A percentile compares a stretch with the other conserved stretches of the same genome.
Conservation (phyloP, 2,888 invertebrate species). For the Scelioninae gen. 2 region DNA sequence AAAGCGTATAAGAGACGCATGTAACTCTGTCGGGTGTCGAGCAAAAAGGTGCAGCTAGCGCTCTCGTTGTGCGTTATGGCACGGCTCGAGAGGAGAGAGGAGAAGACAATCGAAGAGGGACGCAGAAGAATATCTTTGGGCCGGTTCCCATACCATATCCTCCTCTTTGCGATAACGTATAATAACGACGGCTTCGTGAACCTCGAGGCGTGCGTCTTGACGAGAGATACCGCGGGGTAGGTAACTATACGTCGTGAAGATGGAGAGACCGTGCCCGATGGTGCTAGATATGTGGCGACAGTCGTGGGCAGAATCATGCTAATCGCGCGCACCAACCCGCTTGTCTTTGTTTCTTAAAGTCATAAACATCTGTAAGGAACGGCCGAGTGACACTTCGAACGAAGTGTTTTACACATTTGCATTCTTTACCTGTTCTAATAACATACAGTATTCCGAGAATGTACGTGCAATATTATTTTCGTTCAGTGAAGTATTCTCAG, state of each 20-base stretch:
- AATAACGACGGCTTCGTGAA: slow-evolving; percentile 73
- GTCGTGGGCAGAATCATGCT: slow-evolving; percentile 47
- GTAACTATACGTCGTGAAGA: slow-evolving; percentile 56
- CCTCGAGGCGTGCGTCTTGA: slow-evolving; percentile 72
- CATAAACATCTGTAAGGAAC: slow-evolving; percentile 17
- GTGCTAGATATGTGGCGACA: slow-evolving; percentile 59
- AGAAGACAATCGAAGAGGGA: slow-evolving; percentile 52
- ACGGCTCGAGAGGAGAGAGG: slow-evolving; percentile 59
- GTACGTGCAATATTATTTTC: no score
- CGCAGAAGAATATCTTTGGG: slow-evolving; percentile 64
- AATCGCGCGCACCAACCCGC: slow-evolving; percentile 28
- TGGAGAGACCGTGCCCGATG: slow-evolving; percentile 51
- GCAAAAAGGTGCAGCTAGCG: slow-evolving; percentile 54
- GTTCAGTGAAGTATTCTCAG: no score
- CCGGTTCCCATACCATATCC: slow-evolving; percentile 72
- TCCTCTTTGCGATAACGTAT: slow-evolving; percentile 73
- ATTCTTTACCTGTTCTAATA: neutral
- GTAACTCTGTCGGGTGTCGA: slow-evolving; percentile 40
- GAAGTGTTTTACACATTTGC: neutral
- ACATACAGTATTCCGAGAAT: no score
- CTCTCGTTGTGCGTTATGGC: slow-evolving; percentile 68
- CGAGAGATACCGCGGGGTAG: slow-evolving; percentile 62
- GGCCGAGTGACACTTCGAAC: slow-evolving; percentile 1
- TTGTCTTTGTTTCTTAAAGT: slow-evolving; percentile 36
- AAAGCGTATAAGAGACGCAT: slow-evolving; percentile 24